phyloP scores from a whole-genome alignment of 2,888 invertebrate species.

The Alloscopus bannaensis region DNA sequence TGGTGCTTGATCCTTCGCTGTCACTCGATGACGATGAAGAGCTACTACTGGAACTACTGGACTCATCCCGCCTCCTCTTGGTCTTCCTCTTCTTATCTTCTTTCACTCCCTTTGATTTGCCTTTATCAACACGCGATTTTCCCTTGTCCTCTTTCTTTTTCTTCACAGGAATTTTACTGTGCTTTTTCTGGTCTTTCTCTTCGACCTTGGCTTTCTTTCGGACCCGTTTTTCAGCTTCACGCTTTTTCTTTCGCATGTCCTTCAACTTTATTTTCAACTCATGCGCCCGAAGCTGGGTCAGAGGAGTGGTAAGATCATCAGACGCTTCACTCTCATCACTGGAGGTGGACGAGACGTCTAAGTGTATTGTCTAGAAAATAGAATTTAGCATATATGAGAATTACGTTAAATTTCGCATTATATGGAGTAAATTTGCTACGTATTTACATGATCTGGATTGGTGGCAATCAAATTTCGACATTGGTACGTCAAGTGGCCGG shows the following conservation, averaged over 20 bases:
- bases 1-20: conserved; percentile 19
- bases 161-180: conserved; percentile 3
- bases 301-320: conserved; percentile 86
- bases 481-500: conserved; percentile 96
- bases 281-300: conserved; percentile 86
- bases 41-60: conserved; percentile 31
- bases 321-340: conserved; percentile 93
- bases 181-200: conserved; percentile 39
- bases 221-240: conserved; percentile 74
- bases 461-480: conserved; percentile 96
- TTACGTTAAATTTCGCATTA: neutral
- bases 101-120: conserved; percentile 6
- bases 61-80: conserved; percentile 20
- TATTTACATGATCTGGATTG: conserved; percentile 92
- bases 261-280: conserved; percentile 78
- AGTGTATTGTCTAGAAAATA: conserved; percentile 76
- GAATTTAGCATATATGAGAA: conserved; percentile 11
- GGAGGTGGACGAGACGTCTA: conserved; percentile 96
- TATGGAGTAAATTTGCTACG: neutral
- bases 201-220: conserved; percentile 75
- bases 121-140: conserved; percentile 32
- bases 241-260: conserved; percentile 61
- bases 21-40: conserved; percentile 35
- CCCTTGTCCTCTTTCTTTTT: conserved; percentile 9
- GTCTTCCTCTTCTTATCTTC: conserved; percentile 14